phyloP scores from a whole-genome alignment of 1,140 invertebrate species.

The Tyrophagus putrescentiae region DNA sequence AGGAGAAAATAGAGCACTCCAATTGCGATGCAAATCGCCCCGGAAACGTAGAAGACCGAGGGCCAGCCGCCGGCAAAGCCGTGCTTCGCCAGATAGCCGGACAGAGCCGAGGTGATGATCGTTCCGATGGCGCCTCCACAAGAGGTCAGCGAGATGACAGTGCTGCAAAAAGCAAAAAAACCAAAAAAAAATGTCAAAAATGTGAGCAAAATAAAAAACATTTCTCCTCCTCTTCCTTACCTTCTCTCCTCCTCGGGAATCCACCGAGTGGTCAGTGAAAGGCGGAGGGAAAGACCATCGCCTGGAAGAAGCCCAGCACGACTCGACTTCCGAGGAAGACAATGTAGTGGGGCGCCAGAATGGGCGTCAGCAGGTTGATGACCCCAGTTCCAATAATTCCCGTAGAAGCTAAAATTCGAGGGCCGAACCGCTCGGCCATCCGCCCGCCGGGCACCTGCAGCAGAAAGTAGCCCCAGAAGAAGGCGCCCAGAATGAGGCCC shows the following conservation, averaged over 20 bases:
- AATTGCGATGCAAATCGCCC: constrained; percentile 40
- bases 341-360: constrained; percentile 13
- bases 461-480: constrained; percentile 70
- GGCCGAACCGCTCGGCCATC: constrained; percentile 57
- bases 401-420: constrained; percentile 47
- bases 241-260: constrained; percentile 21
- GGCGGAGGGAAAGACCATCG: constrained; percentile 31
- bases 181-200: neutral
- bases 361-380: constrained; percentile 23
- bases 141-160: constrained; percentile 2
- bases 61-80: constrained; percentile 54
- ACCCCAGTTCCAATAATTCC: constrained; percentile 18
- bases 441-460: constrained; percentile 66
- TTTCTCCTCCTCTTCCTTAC: neutral
- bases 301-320: constrained; percentile 24
- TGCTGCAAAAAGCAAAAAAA: neutral
- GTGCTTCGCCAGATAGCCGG: constrained; percentile 32
- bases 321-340: constrained; percentile 19
- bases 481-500: constrained; percentile 53
- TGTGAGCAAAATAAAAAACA: constrained; percentile 7
- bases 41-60: constrained; percentile 65
- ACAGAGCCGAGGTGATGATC: constrained; percentile 28
- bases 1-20: constrained; percentile 60
- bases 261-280: constrained; percentile 32
- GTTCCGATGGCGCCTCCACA: constrained; percentile 27